These are phyloP conservation scores for Erithacus rubecula DNA, from an alignment of 2,797 vertebrate genomes.

Conservation along the genomic window DNA sequence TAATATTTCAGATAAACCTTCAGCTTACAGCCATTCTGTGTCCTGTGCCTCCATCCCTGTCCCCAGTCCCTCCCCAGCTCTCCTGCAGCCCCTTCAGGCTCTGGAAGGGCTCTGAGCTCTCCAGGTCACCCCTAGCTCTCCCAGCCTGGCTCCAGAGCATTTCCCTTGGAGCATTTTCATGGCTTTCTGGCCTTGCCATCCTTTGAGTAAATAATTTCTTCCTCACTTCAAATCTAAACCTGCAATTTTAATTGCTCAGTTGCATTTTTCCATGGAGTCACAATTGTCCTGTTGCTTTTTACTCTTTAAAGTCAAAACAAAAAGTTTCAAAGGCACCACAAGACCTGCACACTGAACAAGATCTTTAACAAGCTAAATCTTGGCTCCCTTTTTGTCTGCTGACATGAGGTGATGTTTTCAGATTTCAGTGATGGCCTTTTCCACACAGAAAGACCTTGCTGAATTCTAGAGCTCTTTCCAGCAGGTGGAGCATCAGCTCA, in stretches of 20 bases:
- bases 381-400: neutral
- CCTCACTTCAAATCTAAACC: neutral
- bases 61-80: neutral
- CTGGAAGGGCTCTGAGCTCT: neutral
- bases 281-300: neutral
- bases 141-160: neutral
- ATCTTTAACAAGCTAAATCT: neutral
- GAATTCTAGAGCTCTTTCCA: neutral
- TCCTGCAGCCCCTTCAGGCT: neutral
- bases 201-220: neutral
- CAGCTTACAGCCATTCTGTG: neutral
- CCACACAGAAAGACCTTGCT: neutral
- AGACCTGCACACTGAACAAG: neutral
- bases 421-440: neutral
- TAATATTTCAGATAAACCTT: neutral
- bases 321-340: neutral
- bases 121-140: neutral
- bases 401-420: neutral
- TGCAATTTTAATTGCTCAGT: neutral
- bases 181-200: neutral
- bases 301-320: neutral
- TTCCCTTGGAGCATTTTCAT: neutral
- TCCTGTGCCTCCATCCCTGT: neutral
- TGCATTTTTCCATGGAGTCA: neutral
- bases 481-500: slow-evolving; percentile 54